phyloP scores from a whole-genome alignment of 2,888 invertebrate species.

The Disparrhopalites patrizii region DNA sequence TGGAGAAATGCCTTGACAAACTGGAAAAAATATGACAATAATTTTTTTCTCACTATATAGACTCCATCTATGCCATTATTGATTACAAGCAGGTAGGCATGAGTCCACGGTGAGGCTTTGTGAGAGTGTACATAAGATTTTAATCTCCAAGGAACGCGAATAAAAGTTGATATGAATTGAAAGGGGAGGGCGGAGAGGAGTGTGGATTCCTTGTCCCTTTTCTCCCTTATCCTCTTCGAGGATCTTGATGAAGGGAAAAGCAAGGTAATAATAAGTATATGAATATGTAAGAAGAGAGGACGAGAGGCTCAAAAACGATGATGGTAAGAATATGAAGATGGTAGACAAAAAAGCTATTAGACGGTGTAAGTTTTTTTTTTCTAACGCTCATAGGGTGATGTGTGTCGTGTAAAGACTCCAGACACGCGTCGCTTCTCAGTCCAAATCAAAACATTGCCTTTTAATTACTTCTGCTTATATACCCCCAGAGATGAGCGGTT shows the following conservation, averaged over 20 bases:
- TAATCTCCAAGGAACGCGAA: no score
- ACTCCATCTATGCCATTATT: no score
- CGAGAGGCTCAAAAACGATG: background rate
- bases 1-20: no score
- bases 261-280: background rate
- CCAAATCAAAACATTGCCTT: conserved; percentile 20
- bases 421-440: conserved; percentile 17
- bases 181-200: no score
- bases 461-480: conserved; percentile 24
- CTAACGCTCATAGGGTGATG: conserved; percentile 20
- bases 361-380: background rate
- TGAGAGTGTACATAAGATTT: no score
- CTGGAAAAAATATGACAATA: no score
- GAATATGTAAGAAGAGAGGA: background rate
- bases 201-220: no score
- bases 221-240: no score
- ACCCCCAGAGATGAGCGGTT: background rate
- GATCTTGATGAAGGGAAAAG: background rate
- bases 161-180: no score
- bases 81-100: no score
- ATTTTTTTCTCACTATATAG: no score
- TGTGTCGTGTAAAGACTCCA: conserved; percentile 12
- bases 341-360: conserved; percentile 7
- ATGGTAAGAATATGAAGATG: background rate
- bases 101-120: no score